Evolutionary conservation across 2,888 invertebrate genomes (phyloP), one percentile per base, ranked within the genome.

Genomic region (Cryptocheilus praepositus): DNA sequence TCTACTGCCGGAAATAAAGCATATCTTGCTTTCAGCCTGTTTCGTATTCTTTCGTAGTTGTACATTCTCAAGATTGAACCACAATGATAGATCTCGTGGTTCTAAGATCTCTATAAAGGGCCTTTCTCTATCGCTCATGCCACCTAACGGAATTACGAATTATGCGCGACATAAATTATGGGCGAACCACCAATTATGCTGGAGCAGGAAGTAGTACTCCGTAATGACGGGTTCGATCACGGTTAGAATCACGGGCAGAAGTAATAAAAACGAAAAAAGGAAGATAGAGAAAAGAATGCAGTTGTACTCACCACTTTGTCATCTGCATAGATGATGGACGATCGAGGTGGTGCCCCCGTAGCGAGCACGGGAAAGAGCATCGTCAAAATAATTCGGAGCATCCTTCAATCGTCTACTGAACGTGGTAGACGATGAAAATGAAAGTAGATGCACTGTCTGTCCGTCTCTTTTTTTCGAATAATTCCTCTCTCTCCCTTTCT

Each of bases 241-340:
- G n/a, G n/a, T 45, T 8, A 45, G 2, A 7, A 45, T 7, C 45
- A 15, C 45, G 45, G 8, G 2, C 3, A 25, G 54, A 56, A 54
- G 55, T 25, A 19, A 8, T 21, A 28, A 28, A 16, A 3, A 55
- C 7, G 28, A 21, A 25, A 22, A 22, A 28, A 36, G 2, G 15
- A 13, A 45, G 19, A 54, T 28, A 55, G 49, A n/a, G 44, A 15
- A 46, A 25, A 45, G 16, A 13, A 43, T 8, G 28, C 2, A 44
- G 44, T n/a, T 57, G 18, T 19, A 86, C 86, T 86, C 81, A 86
- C 86, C 82, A 84, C 85, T 73, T 76, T 78, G 71, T 85, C 86
- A 64, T 86, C 86, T 59, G 83, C 86, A 70, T 86, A 86, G 56
- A 83, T 79, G 54, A 72, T 64, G 52, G 79, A 74, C 8, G 76